Evolutionary conservation across 2,113 vertebrate genomes (phyloP).

Genomic region (Calonectris borealis): DNA sequence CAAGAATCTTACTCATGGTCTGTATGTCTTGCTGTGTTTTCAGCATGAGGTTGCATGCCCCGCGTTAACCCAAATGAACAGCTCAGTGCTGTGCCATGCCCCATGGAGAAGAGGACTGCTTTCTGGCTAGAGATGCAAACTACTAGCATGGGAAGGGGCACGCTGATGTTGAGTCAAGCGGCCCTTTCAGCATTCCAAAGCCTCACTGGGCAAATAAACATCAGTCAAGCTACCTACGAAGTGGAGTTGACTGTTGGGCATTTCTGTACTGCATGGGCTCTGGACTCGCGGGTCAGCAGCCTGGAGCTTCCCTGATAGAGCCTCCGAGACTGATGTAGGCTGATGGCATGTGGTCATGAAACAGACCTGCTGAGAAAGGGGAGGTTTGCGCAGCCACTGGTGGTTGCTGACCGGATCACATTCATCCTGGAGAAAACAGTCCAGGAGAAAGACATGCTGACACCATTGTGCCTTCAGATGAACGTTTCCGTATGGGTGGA

Average conservation of each 20-base stretch:
- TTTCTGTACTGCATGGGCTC: neutral
- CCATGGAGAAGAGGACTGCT: neutral
- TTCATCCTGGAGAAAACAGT: neutral
- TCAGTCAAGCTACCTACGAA: accelerated
- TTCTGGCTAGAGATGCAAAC: neutral
- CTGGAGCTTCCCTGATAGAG: neutral
- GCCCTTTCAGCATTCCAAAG: neutral
- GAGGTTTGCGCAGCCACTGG: neutral
- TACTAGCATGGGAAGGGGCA: neutral
- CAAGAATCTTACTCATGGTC: neutral
- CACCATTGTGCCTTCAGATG: neutral
- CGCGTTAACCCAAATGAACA: neutral
- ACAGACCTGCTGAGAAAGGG: neutral
- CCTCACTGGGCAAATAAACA: neutral
- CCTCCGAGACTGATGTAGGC: neutral
- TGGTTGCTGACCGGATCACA: neutral
- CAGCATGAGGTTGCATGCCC: neutral
- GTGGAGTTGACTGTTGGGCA: too few relatives aligned
- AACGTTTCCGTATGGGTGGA: neutral
- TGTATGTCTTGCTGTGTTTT: neutral
- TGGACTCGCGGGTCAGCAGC: accelerated
- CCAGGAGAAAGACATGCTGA: neutral
- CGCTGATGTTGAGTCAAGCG: accelerated
- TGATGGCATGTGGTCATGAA: neutral
- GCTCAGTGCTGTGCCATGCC: neutral